Conservation (phyloP, 2,888 invertebrate genomes). For the Campaea margaritaria region DNA sequence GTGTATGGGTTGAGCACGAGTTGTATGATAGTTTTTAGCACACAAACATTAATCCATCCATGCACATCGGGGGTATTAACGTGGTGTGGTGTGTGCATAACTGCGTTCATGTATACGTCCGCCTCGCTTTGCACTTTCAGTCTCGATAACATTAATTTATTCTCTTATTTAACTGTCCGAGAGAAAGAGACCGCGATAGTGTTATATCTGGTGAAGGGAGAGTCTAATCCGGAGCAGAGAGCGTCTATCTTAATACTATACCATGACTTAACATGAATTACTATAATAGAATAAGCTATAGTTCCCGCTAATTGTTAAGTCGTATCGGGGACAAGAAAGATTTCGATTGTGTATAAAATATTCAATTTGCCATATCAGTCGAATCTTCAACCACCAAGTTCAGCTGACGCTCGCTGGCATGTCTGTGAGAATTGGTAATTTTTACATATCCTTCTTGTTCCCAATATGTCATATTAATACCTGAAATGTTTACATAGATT, state of each 20-base stretch:
- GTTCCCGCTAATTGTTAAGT: too few species aligned
- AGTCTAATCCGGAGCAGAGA: slow-evolving; percentile 5
- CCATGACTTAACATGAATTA: too few species aligned
- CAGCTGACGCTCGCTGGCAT: too few species aligned
- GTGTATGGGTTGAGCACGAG: neutral
- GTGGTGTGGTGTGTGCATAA: slow-evolving; percentile 73
- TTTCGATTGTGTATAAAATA: too few species aligned
- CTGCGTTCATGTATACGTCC: slow-evolving; percentile 62
- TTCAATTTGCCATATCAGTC: too few species aligned
- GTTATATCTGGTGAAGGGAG: slow-evolving; percentile 8
- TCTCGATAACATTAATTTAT: slow-evolving; percentile 15
- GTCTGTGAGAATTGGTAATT: too few species aligned
- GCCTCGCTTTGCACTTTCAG: slow-evolving; percentile 68
- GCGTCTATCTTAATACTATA: neutral
- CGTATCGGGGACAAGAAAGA: too few species aligned
- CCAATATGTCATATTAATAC: too few species aligned
- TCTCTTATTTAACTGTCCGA: slow-evolving; percentile 13
- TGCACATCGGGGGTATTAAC: slow-evolving; percentile 53
- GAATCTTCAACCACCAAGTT: too few species aligned
- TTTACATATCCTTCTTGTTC: too few species aligned
- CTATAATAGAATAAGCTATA: too few species aligned
- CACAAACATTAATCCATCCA: slow-evolving; percentile 62
- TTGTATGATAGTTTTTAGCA: slow-evolving; percentile 8
- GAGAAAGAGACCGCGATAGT: slow-evolving; percentile 16
- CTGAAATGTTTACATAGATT: neutral